These are phyloP conservation scores for Oreochromis aureus DNA, from an alignment of 2,113 vertebrate genomes.

Conservation along the genomic window DNA sequence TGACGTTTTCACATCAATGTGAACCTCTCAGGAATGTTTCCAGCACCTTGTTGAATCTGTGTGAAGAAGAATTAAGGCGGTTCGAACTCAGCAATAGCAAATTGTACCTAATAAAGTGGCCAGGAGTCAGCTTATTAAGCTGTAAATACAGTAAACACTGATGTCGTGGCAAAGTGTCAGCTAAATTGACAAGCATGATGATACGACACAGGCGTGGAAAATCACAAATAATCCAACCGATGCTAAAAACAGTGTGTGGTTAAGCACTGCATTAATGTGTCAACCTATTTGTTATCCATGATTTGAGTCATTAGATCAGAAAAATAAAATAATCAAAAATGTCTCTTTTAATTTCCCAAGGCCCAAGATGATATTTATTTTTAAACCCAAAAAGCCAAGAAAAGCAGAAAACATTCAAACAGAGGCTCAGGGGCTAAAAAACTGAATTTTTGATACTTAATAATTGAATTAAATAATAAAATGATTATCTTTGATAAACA, in stretches of 20 bases:
- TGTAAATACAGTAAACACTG: not conserved
- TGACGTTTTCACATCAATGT: not conserved
- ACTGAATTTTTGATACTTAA: fast-evolving
- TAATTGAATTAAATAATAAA: not conserved
- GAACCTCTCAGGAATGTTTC: not conserved
- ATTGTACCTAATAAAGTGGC: not conserved
- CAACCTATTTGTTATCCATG: not conserved
- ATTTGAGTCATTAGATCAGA: not conserved
- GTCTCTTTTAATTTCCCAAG: not conserved
- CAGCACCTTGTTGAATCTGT: not conserved
- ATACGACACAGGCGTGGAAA: not conserved
- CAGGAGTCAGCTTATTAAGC: not conserved
- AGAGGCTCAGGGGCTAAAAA: not conserved
- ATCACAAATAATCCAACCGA: not conserved
- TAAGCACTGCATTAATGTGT: not conserved
- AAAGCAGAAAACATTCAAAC: not conserved
- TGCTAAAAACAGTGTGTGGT: not conserved
- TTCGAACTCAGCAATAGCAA: not conserved
- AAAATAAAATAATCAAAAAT: not conserved
- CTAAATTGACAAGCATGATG: not conserved
- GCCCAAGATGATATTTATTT: not conserved
- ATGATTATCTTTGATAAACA: not conserved
- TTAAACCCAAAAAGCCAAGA: not conserved
- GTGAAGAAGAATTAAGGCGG: not conserved
- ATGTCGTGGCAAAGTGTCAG: not conserved